phyloP scores from a whole-genome alignment of 2,888 invertebrate genomes.

The Meganola albula region DNA sequence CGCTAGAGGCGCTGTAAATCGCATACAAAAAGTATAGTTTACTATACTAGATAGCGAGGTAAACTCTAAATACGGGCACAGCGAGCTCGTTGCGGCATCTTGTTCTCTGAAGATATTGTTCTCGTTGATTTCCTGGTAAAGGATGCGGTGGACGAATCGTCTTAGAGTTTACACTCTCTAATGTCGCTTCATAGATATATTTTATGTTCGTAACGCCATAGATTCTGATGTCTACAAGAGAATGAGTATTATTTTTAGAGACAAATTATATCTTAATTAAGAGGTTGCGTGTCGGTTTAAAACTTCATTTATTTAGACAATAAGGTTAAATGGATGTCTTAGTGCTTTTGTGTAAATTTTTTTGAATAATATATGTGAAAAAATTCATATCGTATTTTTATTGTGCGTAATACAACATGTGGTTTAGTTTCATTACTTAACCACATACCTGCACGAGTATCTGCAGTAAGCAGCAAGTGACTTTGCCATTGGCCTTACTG shows the following conservation, averaged over 20 bases:
- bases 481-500: no score
- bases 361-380: conserved; percentile 79
- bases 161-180: conserved; percentile 52
- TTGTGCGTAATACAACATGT: conserved; percentile 2
- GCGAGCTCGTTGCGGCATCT: no score
- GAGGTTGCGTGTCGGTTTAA: conserved; percentile 73
- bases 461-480: no score
- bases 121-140: no score
- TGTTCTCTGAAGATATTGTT: no score
- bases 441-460: neutral
- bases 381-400: no score
- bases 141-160: no score
- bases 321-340: conserved; percentile 79
- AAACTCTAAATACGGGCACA: no score
- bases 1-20: no score
- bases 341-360: conserved; percentile 79
- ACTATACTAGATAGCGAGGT: no score
- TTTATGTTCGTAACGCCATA: conserved; percentile 66
- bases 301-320: conserved; percentile 76
- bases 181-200: conserved; percentile 65
- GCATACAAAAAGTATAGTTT: no score
- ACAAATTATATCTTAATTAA: conserved; percentile 74
- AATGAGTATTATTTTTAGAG: conserved; percentile 76
- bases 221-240: conserved; percentile 55
- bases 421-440: neutral